phyloP scores from a whole-genome alignment of 92 coral and sea anemone genomes.

The Actinernus sp. region DNA sequence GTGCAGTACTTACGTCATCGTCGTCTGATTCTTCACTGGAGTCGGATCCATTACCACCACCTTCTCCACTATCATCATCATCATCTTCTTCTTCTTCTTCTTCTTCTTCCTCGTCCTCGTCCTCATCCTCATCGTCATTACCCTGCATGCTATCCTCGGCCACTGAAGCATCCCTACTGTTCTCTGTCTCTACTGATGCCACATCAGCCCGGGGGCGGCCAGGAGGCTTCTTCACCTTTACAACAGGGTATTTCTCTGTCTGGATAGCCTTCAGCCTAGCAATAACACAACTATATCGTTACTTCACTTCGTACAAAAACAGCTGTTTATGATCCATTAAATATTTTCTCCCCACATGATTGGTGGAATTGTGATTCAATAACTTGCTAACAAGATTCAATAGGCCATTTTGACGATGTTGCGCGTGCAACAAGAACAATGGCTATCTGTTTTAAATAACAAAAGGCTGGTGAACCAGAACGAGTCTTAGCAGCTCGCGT shows the following conservation, averaged over 20 bases:
- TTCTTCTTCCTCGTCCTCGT: slow-evolving; percentile 82
- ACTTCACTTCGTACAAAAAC: too few relatives aligned
- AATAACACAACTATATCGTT: too few relatives aligned
- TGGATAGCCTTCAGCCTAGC: slow-evolving; percentile 92
- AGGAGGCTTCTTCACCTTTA: slow-evolving; percentile 94
- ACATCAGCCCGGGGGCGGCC: slow-evolving; percentile 80
- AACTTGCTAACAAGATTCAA: too few relatives aligned
- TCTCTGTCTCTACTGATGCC: slow-evolving; percentile 62
- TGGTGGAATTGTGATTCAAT: too few relatives aligned
- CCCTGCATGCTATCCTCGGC: slow-evolving; percentile 71
- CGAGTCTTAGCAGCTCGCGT: too few relatives aligned
- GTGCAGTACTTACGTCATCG: slow-evolving; percentile 76
- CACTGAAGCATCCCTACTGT: slow-evolving; percentile 61
- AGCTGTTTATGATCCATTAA: too few relatives aligned
- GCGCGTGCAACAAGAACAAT: too few relatives aligned
- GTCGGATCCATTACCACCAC: slow-evolving; percentile 87
- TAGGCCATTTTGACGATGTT: too few relatives aligned
- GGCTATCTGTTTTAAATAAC: too few relatives aligned
- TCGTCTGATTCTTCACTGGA: slow-evolving; percentile 91
- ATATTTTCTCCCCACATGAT: too few relatives aligned
- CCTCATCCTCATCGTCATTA: slow-evolving; percentile 85
- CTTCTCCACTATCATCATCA: slow-evolving; percentile 89
- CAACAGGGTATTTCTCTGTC: slow-evolving; percentile 94
- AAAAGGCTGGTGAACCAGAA: too few relatives aligned
- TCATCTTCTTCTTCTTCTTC: slow-evolving; percentile 93